Evolutionary conservation across 1,140 invertebrate species (phyloP), one percentile per base, ranked within the genome.

Genomic region (Saccostrea cuccullata): DNA sequence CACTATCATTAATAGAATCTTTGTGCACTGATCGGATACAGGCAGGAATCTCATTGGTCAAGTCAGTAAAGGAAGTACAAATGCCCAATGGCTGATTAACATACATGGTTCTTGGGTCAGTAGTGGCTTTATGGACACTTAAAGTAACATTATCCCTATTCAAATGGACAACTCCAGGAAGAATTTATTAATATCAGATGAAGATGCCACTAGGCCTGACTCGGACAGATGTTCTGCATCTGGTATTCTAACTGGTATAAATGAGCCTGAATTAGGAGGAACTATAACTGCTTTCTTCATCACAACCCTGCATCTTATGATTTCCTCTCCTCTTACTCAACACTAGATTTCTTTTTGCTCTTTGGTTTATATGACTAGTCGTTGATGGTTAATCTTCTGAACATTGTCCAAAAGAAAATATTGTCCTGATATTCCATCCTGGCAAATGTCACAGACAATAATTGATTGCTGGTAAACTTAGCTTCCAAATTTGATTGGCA

Each of bases 351-450:
- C 55, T 6, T 58, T 12, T 8, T 23, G 13, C 12, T 87, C 23
- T 13, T 83, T 40, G 23, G 55, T 83, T 1, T 12, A 30, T 15
- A 82, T 1, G 30, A 82, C 55, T 36, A 15, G 13, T 8, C 36
- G 73, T 20, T 82, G n/a, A 30, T 60, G 83, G 40, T 87, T n/a
- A n/a, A 87, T 83, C 9, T 83, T 83, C n/a, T 70, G 30, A 26
- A 36, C 30, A 36, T 36, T 36, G 2, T 36, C 30, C 2, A 36
- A 36, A 36, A 36, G 30, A 73, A 89, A 89, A 85, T 87, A 82
- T 60, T 89, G 88, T 56, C 82, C 85, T 67, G 58, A 30, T 36
- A 89, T 89, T 11, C 73, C 82, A 84, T 87, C 77, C 36, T 40
- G 77, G 30, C 15, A n/a, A 17, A 87, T 84, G 55, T 84, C 64